Evolutionary conservation across 2,113 vertebrate species (phyloP).

Genomic region (Phaetusa simplex): DNA sequence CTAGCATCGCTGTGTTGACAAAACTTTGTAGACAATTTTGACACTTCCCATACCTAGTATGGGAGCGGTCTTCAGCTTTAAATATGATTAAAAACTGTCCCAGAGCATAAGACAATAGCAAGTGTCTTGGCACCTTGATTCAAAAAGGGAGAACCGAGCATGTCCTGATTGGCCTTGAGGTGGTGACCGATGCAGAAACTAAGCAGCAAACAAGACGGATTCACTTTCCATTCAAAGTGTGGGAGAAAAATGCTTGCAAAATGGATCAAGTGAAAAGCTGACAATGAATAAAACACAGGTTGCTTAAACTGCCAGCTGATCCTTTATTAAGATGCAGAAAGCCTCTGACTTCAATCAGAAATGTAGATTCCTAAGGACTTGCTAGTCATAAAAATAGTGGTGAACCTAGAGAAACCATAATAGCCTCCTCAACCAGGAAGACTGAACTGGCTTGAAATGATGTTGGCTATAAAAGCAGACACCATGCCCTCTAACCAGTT

Average conservation of each 20-base stretch:
- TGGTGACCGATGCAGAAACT: not conserved
- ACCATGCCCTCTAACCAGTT: not conserved
- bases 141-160: not conserved
- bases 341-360: not conserved
- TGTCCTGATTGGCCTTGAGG: not conserved
- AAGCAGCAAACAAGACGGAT: not conserved
- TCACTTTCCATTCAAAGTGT: not conserved
- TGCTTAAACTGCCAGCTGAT: not conserved
- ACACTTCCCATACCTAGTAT: not conserved
- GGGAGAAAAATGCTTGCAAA: not conserved
- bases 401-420: not conserved
- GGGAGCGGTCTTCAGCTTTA: not conserved
- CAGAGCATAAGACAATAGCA: not conserved
- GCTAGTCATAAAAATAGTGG: not conserved
- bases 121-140: not conserved
- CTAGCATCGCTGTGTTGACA: not conserved
- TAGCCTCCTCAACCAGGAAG: not conserved
- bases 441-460: not conserved
- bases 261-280: not conserved
- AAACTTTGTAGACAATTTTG: not conserved
- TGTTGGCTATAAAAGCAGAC: not conserved
- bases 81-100: not conserved
- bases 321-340: not conserved
- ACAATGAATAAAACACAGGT: not conserved
- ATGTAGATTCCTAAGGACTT: not conserved